These are phyloP conservation scores for Paragorgia papillata DNA, from an alignment of 92 coral and sea anemone species.

Conservation along the genomic window DNA sequence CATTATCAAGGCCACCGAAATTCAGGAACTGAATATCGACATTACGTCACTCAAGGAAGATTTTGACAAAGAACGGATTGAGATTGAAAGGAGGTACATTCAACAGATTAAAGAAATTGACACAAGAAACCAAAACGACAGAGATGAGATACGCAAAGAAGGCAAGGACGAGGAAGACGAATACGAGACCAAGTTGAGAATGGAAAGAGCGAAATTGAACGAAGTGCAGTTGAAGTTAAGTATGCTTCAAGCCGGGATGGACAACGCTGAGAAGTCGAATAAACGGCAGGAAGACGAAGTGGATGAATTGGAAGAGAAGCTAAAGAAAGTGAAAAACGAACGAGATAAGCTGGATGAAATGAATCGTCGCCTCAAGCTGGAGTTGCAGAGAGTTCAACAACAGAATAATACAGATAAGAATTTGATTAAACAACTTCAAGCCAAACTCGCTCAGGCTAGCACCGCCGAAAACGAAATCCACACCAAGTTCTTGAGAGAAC, in stretches of 20 bases:
- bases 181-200: constrained; percentile 11
- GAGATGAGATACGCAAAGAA: constrained; percentile 22
- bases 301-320: constrained; percentile 25
- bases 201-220: neutral
- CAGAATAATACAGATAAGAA: neutral
- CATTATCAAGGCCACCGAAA: constrained; percentile 5
- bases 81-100: constrained; percentile 13
- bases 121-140: neutral
- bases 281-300: constrained; percentile 11
- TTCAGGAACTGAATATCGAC: constrained; percentile 5
- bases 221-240: constrained; percentile 24
- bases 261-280: constrained; percentile 26
- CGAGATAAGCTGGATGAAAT: constrained; percentile 18
- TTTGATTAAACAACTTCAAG: constrained; percentile 18
- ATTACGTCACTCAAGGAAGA: constrained; percentile 4
- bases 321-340: constrained; percentile 16
- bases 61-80: constrained; percentile 15
- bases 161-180: constrained; percentile 1
- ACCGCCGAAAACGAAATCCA: constrained; percentile 5
- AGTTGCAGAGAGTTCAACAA: constrained; percentile 21
- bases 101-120: constrained; percentile 35
- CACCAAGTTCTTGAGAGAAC: neutral
- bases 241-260: constrained; percentile 2
- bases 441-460: neutral
- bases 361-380: constrained; percentile 22